phyloP scores from a whole-genome alignment of 2,797 vertebrate species.

The Alcedo quadribrachys region DNA sequence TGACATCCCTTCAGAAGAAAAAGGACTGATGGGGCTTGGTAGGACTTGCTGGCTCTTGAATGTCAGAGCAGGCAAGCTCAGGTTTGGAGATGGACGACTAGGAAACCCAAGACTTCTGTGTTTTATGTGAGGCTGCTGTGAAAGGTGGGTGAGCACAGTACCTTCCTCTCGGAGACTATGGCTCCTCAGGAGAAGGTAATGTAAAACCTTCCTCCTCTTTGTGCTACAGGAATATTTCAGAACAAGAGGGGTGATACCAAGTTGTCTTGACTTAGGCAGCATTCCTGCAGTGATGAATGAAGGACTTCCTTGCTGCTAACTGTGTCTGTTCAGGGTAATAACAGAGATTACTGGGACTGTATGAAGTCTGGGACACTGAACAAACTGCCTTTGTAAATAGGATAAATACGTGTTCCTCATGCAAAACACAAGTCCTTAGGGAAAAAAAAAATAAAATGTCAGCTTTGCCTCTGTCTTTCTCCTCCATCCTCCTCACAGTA shows the following conservation, averaged over 20 bases:
- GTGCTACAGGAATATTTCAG: not conserved
- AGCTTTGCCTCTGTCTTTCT: not conserved
- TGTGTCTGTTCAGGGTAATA: not conserved
- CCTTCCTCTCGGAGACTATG: not conserved
- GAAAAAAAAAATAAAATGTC: accelerated
- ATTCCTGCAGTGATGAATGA: not conserved
- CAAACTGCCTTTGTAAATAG: not conserved
- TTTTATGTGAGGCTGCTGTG: not conserved
- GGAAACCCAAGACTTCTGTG: not conserved
- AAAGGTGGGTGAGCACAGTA: not conserved
- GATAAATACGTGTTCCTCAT: not conserved
- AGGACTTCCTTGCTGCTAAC: not conserved
- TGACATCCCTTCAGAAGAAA: not conserved
- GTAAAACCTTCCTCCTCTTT: not conserved
- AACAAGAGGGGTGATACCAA: not conserved
- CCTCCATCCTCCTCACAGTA: not conserved
- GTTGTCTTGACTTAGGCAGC: not conserved
- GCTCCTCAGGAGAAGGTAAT: not conserved
- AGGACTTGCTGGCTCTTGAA: not conserved
- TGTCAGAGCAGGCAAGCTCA: not conserved
- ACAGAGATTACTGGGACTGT: not conserved
- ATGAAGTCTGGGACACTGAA: not conserved
- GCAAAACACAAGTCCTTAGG: not conserved
- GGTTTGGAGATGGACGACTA: not conserved
- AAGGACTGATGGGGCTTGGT: not conserved